These are phyloP conservation scores for Bovichtus variegatus DNA, from an alignment of 2,797 vertebrate species.

Conservation along the genomic window DNA sequence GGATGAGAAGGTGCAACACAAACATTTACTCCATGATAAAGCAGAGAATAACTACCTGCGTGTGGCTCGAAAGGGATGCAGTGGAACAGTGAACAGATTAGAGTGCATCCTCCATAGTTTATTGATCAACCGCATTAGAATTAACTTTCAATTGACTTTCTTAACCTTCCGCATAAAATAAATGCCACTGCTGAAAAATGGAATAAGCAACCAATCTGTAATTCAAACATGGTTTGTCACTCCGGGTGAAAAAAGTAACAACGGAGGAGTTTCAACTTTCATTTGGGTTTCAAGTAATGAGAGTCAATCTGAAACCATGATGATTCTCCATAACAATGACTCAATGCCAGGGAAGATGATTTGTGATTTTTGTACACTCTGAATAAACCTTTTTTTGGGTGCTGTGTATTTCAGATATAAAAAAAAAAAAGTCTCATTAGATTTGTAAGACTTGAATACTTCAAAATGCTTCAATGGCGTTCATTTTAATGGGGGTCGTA, in stretches of 20 bases:
- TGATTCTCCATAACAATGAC: slow-evolving; percentile 39
- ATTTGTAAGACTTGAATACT: not conserved
- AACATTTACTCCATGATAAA: slow-evolving; percentile 73
- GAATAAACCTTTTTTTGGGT: not conserved
- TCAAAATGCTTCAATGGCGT: not conserved
- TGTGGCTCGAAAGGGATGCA: slow-evolving; percentile 74
- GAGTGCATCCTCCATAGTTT: slow-evolving; percentile 77
- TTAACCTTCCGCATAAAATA: slow-evolving; percentile 74
- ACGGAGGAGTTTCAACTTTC: slow-evolving; percentile 41
- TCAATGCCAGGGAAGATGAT: slow-evolving; percentile 17
- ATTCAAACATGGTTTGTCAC: slow-evolving; percentile 64
- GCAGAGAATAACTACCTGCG: slow-evolving; percentile 76
- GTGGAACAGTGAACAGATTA: slow-evolving; percentile 79
- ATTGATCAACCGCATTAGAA: slow-evolving; percentile 87
- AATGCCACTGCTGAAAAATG: slow-evolving; percentile 75
- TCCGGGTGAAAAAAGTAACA: slow-evolving; percentile 22
- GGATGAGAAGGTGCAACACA: slow-evolving; percentile 60
- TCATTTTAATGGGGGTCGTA: slow-evolving; percentile 5
- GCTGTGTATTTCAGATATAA: not conserved
- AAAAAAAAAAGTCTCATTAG: not conserved
- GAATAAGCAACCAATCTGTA: slow-evolving; percentile 66
- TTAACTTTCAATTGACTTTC: slow-evolving; percentile 88
- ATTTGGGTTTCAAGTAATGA: slow-evolving; percentile 45
- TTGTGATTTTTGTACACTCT: not conserved
- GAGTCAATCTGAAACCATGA: slow-evolving; percentile 19